Percentiles rank a stretch among this genome's conserved stretches.
phyloP scores from a whole-genome alignment of 2,888 invertebrate genomes.

The Brachynemurus nebulosus region DNA sequence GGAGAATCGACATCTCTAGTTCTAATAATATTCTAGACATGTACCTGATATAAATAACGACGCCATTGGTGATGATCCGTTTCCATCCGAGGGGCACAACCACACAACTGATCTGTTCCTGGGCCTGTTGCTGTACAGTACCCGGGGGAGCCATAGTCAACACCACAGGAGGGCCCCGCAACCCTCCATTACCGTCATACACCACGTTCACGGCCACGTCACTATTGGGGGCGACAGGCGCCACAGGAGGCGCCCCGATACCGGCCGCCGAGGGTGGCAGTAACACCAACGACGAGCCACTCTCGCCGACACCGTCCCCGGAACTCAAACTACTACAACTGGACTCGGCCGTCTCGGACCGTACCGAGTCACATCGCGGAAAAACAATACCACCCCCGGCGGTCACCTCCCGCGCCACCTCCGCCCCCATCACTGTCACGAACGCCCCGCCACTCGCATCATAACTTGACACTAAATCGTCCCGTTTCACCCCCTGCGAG shows the following conservation, averaged over 20 bases:
- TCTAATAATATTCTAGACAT: too few relatives aligned
- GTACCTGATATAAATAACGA: constrained; percentile 68
- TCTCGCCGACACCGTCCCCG: constrained; percentile 27
- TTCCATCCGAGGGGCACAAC: constrained; percentile 67
- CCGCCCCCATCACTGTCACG: constrained; percentile 29
- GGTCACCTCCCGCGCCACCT: constrained; percentile 20
- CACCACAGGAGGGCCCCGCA: constrained; percentile 26
- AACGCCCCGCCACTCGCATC: constrained; percentile 16
- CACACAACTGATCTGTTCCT: constrained; percentile 24
- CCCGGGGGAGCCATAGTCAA: constrained; percentile 26
- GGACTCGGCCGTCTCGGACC: constrained; percentile 44
- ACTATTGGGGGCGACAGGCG: neutral
- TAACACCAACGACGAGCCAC: constrained; percentile 15
- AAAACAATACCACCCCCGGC: constrained; percentile 21
- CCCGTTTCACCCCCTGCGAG: constrained; percentile 26
- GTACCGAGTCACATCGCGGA: constrained; percentile 39
- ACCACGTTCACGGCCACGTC: constrained; percentile 23
- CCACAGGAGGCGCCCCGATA: constrained; percentile 24
- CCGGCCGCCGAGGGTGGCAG: constrained; percentile 17
- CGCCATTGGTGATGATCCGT: constrained; percentile 53
- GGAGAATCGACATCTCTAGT: too few relatives aligned
- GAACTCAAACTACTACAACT: constrained; percentile 40
- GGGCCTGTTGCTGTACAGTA: constrained; percentile 17
- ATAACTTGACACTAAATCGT: constrained; percentile 21
- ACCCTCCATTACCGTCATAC: constrained; percentile 34